Percentiles rank a stretch among this genome's conserved stretches.
phyloP scores from a whole-genome alignment of 2,797 vertebrate species.

The Naso thynnoides region DNA sequence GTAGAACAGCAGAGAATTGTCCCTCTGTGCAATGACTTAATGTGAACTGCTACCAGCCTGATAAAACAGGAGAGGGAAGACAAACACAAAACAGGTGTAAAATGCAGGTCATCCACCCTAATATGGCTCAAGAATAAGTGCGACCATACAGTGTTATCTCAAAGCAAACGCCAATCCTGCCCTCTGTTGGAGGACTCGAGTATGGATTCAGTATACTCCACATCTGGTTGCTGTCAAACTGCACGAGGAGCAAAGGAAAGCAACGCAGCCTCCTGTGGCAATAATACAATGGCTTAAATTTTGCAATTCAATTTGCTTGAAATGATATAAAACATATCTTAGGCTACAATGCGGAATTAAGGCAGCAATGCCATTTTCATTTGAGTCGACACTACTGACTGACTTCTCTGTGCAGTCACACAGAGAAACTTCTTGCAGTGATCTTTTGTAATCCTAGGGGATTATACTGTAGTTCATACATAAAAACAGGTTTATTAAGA shows the following conservation, averaged over 20 bases:
- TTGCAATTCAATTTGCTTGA: constrained; percentile 19
- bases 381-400: constrained; percentile 27
- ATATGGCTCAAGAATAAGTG: constrained; percentile 41
- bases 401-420: constrained; percentile 18
- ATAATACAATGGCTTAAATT: constrained; percentile 42
- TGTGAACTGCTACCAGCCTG: constrained; percentile 19
- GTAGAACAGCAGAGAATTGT: neutral
- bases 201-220: neutral
- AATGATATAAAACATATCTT: constrained; percentile 22
- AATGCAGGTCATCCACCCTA: constrained; percentile 2
- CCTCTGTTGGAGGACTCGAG: constrained; percentile 47
- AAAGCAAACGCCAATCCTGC: constrained; percentile 6
- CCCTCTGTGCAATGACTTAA: neutral
- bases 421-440: constrained; percentile 26
- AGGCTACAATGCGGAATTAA: constrained; percentile 48
- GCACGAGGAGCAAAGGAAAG: neutral
- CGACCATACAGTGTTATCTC: neutral
- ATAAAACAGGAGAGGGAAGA: constrained; percentile 1
- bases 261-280: neutral
- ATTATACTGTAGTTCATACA: constrained; percentile 14
- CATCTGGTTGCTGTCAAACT: neutral
- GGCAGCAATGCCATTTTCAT: constrained; percentile 50
- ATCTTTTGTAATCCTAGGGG: constrained; percentile 21
- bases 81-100: neutral
- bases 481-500: constrained; percentile 41